A percentile compares a stretch with the other conserved stretches of the same genome.
Conservation (phyloP, 1,140 invertebrate species). For the Sipha flava region DNA sequence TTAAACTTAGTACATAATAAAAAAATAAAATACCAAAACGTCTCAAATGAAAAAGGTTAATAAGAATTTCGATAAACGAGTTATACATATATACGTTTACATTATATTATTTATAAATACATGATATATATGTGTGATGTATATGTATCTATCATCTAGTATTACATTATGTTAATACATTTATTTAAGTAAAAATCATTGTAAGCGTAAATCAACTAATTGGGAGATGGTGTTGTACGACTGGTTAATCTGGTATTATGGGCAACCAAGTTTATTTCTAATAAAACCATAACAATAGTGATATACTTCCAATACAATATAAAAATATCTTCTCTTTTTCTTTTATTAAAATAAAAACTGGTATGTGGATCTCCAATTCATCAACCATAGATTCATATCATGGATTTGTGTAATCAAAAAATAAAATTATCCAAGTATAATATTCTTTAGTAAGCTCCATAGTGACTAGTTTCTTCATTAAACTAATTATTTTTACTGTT, state of each 20-base stretch:
- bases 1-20: too few species aligned
- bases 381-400: background rate
- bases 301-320: background rate
- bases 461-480: too few species aligned
- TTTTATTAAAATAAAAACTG: background rate
- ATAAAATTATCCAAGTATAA: background rate
- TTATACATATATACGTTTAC: too few species aligned
- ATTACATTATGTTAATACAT: background rate
- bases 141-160: too few species aligned
- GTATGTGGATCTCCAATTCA: too few species aligned
- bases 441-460: background rate
- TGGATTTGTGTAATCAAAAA: background rate
- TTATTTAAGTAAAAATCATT: background rate
- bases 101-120: too few species aligned
- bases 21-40: too few species aligned
- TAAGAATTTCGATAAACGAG: too few species aligned
- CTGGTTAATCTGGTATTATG: background rate
- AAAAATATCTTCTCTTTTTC: background rate
- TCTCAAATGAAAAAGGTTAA: too few species aligned
- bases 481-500: background rate
- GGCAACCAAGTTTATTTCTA: background rate
- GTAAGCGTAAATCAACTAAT: background rate
- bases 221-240: background rate
- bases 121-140: too few species aligned
- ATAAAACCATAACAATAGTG: background rate